These are phyloP conservation scores for Caenorhabditis panamensis DNA, from an alignment of 2,888 invertebrate genomes.

Conservation along the genomic window DNA sequence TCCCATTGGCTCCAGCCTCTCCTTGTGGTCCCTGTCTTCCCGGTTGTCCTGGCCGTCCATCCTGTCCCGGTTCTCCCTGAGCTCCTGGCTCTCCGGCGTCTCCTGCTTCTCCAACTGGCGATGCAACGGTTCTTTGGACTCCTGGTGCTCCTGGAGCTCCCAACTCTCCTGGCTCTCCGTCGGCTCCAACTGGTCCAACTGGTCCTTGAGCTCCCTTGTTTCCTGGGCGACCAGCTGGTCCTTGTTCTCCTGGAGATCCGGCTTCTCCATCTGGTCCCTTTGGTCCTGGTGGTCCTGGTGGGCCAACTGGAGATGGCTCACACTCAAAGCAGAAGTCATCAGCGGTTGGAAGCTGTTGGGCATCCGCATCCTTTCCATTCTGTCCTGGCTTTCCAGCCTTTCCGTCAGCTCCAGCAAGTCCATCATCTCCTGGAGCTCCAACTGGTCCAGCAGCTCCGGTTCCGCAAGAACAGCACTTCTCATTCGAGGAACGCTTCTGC, in stretches of 20 bases:
- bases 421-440: constrained; percentile 65
- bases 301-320: constrained; percentile 73
- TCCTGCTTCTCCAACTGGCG: constrained; percentile 68
- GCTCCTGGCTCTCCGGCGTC: constrained; percentile 69
- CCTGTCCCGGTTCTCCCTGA: constrained; percentile 70
- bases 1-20: constrained; percentile 72
- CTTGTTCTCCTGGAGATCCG: constrained; percentile 73
- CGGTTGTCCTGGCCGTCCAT: constrained; percentile 72
- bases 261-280: constrained; percentile 62
- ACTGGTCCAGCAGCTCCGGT: constrained; percentile 69
- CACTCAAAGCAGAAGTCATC: constrained; percentile 75
- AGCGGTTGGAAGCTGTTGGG: constrained; percentile 64
- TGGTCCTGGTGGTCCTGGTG: constrained; percentile 67
- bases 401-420: constrained; percentile 69
- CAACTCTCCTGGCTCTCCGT: too few species aligned
- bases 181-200: too few species aligned
- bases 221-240: too few species aligned
- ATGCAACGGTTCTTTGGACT: too few species aligned
- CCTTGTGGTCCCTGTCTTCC: constrained; percentile 70
- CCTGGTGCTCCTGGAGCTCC: too few species aligned
- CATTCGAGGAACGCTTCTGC: constrained; percentile 55
- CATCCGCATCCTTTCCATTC: constrained; percentile 72
- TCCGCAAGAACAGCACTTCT: constrained; percentile 44
- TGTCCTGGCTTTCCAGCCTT: constrained; percentile 68
- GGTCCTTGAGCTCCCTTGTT: too few species aligned